A percentile compares a stretch with the other conserved stretches of the same genome.
Evolutionary conservation across 2,113 vertebrate genomes (phyloP).

Genomic region (Coptodon bakossiorum): DNA sequence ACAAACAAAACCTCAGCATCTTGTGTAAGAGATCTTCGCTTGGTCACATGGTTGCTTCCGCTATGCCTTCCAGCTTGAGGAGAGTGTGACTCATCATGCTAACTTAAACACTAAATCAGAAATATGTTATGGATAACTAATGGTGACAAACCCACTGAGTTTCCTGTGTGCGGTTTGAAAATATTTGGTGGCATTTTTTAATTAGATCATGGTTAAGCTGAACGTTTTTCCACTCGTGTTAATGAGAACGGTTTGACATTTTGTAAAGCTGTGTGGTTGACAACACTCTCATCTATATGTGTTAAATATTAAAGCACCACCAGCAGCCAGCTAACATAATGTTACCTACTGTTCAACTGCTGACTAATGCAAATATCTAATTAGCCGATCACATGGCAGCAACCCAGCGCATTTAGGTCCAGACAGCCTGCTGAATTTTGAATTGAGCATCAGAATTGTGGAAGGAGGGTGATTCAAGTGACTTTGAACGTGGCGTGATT

Average conservation of each 20-base stretch:
- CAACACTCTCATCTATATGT: not conserved
- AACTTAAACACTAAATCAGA: not conserved
- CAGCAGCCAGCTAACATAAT: not conserved
- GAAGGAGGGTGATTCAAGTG: not conserved
- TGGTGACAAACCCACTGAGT: not conserved
- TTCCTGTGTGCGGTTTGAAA: not conserved
- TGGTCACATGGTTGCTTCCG: not conserved
- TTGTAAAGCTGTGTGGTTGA: not conserved
- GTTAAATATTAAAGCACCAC: not conserved
- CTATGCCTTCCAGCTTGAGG: not conserved
- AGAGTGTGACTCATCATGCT: not conserved
- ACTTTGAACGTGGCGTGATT: not conserved
- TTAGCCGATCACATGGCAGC: not conserved
- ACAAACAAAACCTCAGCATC: not conserved
- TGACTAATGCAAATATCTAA: not conserved
- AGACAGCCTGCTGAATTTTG: not conserved
- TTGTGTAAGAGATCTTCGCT: not conserved
- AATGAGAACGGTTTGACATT: not conserved
- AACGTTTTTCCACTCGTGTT: not conserved
- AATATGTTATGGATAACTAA: not conserved
- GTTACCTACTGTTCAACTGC: not conserved
- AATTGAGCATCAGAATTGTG: not conserved
- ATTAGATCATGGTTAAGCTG: rapidly evolving
- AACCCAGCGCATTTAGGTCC: not conserved
- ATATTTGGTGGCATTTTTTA: not conserved